phyloP scores from a whole-genome alignment of 2,113 vertebrate genomes.

The Elephantulus edwardii region DNA sequence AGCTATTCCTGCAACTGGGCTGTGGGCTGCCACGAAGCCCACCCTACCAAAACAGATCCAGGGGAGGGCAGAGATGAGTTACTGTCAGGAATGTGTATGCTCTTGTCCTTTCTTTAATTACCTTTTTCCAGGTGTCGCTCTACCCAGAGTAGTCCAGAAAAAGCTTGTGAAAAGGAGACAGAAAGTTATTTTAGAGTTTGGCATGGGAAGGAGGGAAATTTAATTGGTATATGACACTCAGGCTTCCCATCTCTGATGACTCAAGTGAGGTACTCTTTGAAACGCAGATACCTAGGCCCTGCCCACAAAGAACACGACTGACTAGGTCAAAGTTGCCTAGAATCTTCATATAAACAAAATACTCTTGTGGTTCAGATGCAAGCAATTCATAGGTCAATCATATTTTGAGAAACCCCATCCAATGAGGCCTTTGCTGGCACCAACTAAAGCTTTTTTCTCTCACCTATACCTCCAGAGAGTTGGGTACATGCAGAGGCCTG shows the following conservation, averaged over 20 bases:
- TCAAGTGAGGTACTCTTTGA: neutral
- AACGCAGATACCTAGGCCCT: neutral
- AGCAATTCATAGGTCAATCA: constrained; percentile 42
- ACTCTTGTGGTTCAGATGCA: constrained; percentile 33
- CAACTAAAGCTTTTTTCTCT: neutral
- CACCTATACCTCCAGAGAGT: neutral
- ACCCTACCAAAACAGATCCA: neutral
- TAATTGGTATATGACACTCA: neutral
- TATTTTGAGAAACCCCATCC: constrained; percentile 11
- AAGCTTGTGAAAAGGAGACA: neutral
- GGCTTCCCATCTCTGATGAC: neutral
- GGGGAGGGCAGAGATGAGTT: neutral
- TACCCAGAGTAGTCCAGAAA: neutral
- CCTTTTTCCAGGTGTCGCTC: neutral
- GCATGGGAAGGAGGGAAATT: neutral
- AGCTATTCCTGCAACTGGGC: neutral
- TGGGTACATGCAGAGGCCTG: neutral
- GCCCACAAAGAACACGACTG: neutral
- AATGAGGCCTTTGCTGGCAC: constrained; percentile 28
- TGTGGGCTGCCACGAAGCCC: neutral
- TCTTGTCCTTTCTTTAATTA: neutral
- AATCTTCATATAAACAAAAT: neutral
- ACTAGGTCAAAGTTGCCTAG: constrained; percentile 12
- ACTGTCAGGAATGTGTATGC: neutral
- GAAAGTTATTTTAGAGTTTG: neutral